Base-by-base conservation (phyloP, 2,797 vertebrate species). In the Ataeniobius toweri region DNA sequence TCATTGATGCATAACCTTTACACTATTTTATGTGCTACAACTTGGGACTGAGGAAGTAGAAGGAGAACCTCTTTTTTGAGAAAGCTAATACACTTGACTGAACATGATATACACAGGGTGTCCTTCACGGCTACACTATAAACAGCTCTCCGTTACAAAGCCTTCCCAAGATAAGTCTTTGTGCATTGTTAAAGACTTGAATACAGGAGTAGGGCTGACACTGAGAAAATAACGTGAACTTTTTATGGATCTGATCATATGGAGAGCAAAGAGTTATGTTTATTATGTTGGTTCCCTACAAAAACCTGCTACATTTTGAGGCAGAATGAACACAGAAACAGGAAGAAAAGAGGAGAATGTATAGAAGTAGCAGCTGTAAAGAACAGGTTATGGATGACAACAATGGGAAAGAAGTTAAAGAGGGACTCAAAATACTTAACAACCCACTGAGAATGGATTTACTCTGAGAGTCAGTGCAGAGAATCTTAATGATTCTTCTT, bases 401-500 rank as follows among this genome's bases (percentile, higher is more conserved):
- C 41, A 46, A 69, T 69, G 22, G 67, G 24, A 69, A 46, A 69
- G 41, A 46, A 26, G 5, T 14, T 46, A 44, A 69, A 69, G 4
- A n/a, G n/a, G 24, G 67, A n/a, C 67, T 44, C 24, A 69, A 26
- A 26, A 46, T 22, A 46, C 67, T 69, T 69, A 26, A 26, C 24
- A 69, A 69, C 67, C 67, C 24, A 69, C 67, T 69, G 39, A 44
- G 67, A 69, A 69, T 69, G 67, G 41, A 69, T 69, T 69, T 26
- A n/a, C 24, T 46, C n/a, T 26, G 5, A 44, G 67, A 69, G 41
- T 44, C 13, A 69, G 65, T 68, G 65, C 41, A 22, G 39, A 68
- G 67, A 46, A 26, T 26, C 41, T 26, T 69, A 69, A 69, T 69
- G 41, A 7, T 46, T 39, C 12, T n/a, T 68, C 39, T 69, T 69